phyloP scores from a whole-genome alignment of 2,797 vertebrate genomes.

The Naso thynnoides region DNA sequence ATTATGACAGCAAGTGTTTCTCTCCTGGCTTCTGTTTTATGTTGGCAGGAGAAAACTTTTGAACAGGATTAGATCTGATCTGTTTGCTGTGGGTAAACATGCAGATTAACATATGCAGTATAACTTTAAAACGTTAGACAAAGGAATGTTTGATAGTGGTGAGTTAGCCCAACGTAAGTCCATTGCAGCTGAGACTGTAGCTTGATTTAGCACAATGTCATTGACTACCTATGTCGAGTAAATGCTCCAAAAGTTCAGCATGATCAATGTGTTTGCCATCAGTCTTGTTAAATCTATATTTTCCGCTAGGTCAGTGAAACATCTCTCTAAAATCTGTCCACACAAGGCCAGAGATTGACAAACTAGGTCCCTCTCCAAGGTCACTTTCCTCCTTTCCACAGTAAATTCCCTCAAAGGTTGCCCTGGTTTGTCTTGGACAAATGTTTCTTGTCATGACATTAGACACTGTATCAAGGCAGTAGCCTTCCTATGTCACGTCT shows the following conservation, averaged over 20 bases:
- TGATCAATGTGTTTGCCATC: not conserved
- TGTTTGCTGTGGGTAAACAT: not conserved
- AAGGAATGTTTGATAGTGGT: not conserved
- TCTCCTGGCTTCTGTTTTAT: not conserved
- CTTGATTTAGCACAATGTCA: too few relatives aligned
- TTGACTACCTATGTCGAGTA: too few relatives aligned
- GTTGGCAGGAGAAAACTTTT: not conserved
- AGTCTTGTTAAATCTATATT: constrained; percentile 4
- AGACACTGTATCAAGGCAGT: not conserved
- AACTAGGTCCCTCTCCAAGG: constrained; percentile 9
- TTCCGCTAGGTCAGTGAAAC: not conserved
- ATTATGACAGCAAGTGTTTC: constrained; percentile 1
- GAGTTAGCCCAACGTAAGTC: too few relatives aligned
- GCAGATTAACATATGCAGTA: too few relatives aligned
- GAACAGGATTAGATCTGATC: not conserved
- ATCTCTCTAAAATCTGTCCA: not conserved
- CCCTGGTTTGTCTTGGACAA: not conserved
- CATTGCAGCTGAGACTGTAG: too few relatives aligned
- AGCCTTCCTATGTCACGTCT: not conserved
- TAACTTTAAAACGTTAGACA: not conserved
- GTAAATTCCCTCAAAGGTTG: constrained; percentile 7
- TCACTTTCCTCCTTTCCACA: constrained; percentile 6
- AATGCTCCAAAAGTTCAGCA: too few relatives aligned
- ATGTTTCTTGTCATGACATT: constrained; percentile 24
- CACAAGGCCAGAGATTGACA: constrained; percentile 8